These are phyloP conservation scores for Sepiola atlantica DNA, from an alignment of 2,888 invertebrate species.

Conservation along the genomic window DNA sequence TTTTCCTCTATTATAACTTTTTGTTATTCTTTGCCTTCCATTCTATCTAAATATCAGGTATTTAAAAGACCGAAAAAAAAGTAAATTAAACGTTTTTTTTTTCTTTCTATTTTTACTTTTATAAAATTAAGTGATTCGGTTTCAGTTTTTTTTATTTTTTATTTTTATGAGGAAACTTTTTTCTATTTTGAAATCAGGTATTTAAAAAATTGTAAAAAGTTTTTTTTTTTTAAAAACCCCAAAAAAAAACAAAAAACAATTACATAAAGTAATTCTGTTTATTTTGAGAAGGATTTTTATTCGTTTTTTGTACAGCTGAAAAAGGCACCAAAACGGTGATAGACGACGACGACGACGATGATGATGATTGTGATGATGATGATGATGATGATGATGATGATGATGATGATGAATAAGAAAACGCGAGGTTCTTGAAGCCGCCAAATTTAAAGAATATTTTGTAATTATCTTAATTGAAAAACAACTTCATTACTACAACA, in stretches of 20 bases:
- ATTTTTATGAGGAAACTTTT: neutral
- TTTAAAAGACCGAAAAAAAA: neutral
- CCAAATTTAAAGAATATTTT: too few species aligned
- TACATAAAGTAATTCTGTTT: neutral
- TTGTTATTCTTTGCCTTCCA: neutral
- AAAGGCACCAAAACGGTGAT: too few species aligned
- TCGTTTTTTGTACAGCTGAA: neutral
- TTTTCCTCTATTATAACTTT: neutral
- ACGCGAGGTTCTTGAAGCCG: too few species aligned
- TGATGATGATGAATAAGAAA: too few species aligned
- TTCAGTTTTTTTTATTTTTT: neutral
- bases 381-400: too few species aligned
- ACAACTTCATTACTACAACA: too few species aligned
- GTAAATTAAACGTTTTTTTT: neutral
- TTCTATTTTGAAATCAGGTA: conserved; percentile 19
- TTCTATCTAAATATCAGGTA: conserved; percentile 6
- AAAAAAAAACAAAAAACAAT: neutral
- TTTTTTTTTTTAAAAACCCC: too few species aligned
- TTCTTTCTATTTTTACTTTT: conserved; percentile 2
- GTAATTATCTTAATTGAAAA: too few species aligned
- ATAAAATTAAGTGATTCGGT: neutral
- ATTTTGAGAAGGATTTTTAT: neutral
- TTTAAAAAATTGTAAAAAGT: neutral
- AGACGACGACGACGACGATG: too few species aligned
- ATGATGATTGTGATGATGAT: too few species aligned